These are phyloP conservation scores for Semnopithecus entellus DNA, from an alignment of 2,113 vertebrate genomes.

Conservation along the genomic window DNA sequence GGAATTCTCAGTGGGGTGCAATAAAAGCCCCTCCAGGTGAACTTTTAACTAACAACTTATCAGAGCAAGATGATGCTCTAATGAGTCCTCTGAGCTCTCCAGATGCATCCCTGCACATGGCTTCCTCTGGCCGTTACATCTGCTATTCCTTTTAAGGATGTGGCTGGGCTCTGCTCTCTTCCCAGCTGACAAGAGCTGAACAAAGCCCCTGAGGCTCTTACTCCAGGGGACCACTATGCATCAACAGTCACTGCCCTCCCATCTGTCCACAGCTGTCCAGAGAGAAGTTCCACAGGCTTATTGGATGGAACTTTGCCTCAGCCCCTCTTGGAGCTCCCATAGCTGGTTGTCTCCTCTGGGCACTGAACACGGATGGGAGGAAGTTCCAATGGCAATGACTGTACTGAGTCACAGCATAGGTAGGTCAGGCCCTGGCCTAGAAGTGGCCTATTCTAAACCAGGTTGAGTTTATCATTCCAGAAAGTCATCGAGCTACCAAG, in stretches of 20 bases:
- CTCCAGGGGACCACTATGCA: not conserved
- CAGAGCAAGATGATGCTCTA: constrained; percentile 51
- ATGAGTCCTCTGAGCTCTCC: constrained; percentile 42
- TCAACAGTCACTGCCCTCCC: not conserved
- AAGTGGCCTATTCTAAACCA: not conserved
- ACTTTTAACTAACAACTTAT: constrained; percentile 67
- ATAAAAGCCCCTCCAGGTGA: constrained; percentile 56
- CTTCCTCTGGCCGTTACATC: constrained; percentile 43
- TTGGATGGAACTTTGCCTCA: not conserved
- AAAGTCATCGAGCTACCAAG: not conserved
- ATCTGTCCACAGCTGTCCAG: not conserved
- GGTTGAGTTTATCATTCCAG: not conserved
- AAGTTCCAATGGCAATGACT: not conserved
- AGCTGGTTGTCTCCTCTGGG: not conserved
- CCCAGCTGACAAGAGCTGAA: not conserved
- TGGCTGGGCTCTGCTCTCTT: constrained; percentile 8
- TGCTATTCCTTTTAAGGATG: constrained; percentile 29
- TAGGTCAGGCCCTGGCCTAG: not conserved
- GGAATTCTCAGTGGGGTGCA: constrained; percentile 21
- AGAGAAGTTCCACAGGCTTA: not conserved
- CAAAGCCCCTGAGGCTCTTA: not conserved
- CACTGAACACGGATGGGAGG: not conserved
- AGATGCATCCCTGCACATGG: not conserved
- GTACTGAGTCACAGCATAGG: not conserved
- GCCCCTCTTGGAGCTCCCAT: not conserved